Percentiles rank a stretch among this genome's conserved stretches.
These are phyloP conservation scores for Orius insidiosus DNA, from an alignment of 1,140 invertebrate species.

Conservation along the genomic window DNA sequence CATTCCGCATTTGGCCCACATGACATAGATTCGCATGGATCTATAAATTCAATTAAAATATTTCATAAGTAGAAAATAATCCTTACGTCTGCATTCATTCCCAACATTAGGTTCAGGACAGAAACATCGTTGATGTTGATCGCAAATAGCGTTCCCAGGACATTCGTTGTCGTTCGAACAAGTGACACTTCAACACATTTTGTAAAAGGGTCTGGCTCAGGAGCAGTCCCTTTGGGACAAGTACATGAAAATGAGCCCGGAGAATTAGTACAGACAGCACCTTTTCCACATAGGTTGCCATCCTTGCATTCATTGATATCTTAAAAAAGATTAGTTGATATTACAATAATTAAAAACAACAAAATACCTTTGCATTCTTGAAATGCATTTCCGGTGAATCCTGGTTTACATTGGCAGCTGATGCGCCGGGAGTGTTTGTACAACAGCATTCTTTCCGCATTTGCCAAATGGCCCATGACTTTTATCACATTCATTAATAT, in stretches of 20 bases:
- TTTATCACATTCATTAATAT: conserved; percentile 83
- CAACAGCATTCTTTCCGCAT: conserved; percentile 72
- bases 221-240: conserved; percentile 61
- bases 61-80: conserved; percentile 7
- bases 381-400: conserved; percentile 60
- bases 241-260: conserved; percentile 59
- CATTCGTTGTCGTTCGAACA: conserved; percentile 60
- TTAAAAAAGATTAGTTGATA: conserved; percentile 40
- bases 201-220: conserved; percentile 61
- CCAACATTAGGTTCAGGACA: conserved; percentile 81
- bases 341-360: conserved; percentile 32
- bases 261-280: conserved; percentile 61
- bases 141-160: conserved; percentile 77
- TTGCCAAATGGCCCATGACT: conserved; percentile 55
- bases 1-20: conserved; percentile 83
- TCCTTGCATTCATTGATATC: conserved; percentile 69
- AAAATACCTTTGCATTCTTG: conserved; percentile 46
- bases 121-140: conserved; percentile 53
- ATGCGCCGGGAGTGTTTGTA: conserved; percentile 59
- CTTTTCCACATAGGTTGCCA: conserved; percentile 48
- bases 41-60: conserved; percentile 34
- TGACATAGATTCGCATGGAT: conserved; percentile 71
- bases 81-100: conserved; percentile 77
- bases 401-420: conserved; percentile 57
- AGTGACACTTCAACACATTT: conserved; percentile 64